A percentile compares a stretch with the other conserved stretches of the same genome.
These are phyloP conservation scores for Tetrapedia diversipes DNA, from an alignment of 2,888 invertebrate species.

Conservation along the genomic window DNA sequence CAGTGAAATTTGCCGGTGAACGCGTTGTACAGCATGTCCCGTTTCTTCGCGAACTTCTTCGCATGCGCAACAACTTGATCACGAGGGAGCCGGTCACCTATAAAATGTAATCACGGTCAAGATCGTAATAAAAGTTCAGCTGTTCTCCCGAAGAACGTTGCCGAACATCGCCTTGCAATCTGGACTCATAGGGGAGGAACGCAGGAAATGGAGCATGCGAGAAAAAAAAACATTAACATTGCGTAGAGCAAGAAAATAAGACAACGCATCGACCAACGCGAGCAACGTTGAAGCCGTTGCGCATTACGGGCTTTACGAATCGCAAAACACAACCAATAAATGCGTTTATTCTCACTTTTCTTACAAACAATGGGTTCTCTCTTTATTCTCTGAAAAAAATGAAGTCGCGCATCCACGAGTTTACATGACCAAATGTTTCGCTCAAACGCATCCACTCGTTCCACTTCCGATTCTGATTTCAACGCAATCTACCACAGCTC, in stretches of 20 bases:
- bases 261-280: conserved; percentile 1
- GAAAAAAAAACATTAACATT: not conserved
- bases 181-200: conserved; percentile 30
- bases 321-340: not conserved
- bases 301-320: too few relatives aligned
- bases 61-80: conserved; percentile 43
- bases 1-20: conserved; percentile 80
- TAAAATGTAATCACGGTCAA: conserved; percentile 72
- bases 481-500: not conserved
- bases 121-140: conserved; percentile 11
- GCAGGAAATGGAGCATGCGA: conserved; percentile 14
- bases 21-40: conserved; percentile 72
- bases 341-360: conserved; percentile 19
- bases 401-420: conserved; percentile 19
- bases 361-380: conserved; percentile 8
- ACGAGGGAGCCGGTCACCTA: conserved; percentile 70
- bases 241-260: not conserved
- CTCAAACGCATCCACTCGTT: not conserved
- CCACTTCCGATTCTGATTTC: not conserved
- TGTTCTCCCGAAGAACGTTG: not conserved
- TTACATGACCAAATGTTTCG: conserved; percentile 12
- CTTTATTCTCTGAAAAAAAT: conserved; percentile 29
- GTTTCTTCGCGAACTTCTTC: conserved; percentile 69
- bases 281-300: conserved; percentile 2
- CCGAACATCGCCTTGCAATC: conserved; percentile 24